These are phyloP conservation scores for Solenodon paradoxus DNA, from an alignment of 2,113 vertebrate species.

Conservation along the genomic window DNA sequence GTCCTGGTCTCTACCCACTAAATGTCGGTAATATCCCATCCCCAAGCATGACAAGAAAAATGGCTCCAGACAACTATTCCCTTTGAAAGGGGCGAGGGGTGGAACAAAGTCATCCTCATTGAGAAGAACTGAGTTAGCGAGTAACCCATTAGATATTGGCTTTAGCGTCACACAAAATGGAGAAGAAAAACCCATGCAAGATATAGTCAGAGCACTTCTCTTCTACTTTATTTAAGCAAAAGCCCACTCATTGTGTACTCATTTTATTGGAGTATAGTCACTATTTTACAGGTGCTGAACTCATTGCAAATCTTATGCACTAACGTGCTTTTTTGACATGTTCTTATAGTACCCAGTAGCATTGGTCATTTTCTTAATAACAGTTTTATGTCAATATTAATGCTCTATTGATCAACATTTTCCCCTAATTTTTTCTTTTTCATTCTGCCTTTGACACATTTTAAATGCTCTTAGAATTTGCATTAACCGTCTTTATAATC, in stretches of 20 bases:
- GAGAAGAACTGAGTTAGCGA: background rate
- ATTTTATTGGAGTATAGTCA: background rate
- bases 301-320: background rate
- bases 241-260: background rate
- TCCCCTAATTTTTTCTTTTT: background rate
- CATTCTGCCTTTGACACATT: background rate
- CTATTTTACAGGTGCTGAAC: background rate
- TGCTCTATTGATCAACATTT: background rate
- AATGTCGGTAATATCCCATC: background rate
- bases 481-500: constrained; percentile 6
- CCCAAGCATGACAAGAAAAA: background rate
- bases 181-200: background rate
- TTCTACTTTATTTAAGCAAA: background rate
- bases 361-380: background rate
- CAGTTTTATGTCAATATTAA: constrained; percentile 24
- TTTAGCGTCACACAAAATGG: background rate
- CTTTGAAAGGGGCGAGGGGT: too few species aligned
- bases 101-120: background rate
- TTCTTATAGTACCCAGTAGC: constrained; percentile 8
- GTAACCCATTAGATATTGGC: background rate
- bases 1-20: background rate
- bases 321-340: background rate
- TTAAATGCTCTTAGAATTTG: constrained; percentile 39
- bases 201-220: background rate
- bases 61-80: background rate